phyloP scores from a whole-genome alignment of 2,113 vertebrate species.

The Percina caprodes region DNA sequence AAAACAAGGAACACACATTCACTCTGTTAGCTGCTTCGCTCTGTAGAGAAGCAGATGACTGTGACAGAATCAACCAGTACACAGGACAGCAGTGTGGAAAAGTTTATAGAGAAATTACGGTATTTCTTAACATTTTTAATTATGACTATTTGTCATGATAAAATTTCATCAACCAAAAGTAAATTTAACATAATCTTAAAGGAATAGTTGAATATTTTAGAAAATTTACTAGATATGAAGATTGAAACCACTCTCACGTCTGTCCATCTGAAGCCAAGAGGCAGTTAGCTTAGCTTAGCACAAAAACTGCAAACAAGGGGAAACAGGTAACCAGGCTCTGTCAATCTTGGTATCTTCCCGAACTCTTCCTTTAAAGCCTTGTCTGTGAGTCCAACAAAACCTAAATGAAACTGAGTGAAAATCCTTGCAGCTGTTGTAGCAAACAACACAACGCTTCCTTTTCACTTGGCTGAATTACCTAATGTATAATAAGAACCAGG shows the following conservation, averaged over 20 bases:
- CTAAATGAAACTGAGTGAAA: neutral
- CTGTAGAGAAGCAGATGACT: neutral
- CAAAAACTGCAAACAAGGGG: neutral
- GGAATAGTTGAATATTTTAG: neutral
- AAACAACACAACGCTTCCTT: neutral
- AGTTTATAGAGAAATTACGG: neutral
- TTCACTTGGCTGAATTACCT: neutral
- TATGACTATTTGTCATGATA: neutral
- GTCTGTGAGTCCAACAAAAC: conserved; percentile 9
- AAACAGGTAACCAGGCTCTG: neutral
- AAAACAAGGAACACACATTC: neutral
- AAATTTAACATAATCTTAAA: conserved; percentile 4
- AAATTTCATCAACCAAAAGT: neutral
- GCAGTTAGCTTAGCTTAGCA: conserved; percentile 1
- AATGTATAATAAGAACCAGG: neutral
- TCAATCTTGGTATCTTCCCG: neutral
- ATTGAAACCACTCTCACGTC: neutral
- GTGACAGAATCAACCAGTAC: neutral
- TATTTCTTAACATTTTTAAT: neutral
- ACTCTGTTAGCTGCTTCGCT: neutral
- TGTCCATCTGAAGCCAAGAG: neutral
- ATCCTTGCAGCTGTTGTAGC: conserved; percentile 15
- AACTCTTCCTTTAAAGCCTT: neutral
- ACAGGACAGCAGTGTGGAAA: conserved; percentile 1
- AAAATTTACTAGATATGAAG: neutral